These are phyloP conservation scores for Cecropterus lyciades DNA, from an alignment of 1,140 invertebrate species.

Conservation along the genomic window DNA sequence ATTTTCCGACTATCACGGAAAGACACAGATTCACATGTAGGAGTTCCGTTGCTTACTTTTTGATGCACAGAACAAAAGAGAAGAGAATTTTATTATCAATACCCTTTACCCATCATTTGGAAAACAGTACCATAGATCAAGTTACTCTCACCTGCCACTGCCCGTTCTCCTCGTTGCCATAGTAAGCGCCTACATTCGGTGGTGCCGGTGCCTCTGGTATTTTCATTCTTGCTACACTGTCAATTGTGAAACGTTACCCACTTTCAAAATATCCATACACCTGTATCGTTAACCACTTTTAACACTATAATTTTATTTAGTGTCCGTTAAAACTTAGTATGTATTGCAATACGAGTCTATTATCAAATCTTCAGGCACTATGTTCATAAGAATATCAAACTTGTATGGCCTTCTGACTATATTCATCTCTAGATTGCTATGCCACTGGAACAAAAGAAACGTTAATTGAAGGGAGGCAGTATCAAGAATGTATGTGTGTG, in stretches of 20 bases:
- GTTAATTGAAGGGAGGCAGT: neutral
- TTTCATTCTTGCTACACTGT: slow-evolving; percentile 67
- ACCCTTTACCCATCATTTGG: too few relatives aligned
- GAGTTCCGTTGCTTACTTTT: too few relatives aligned
- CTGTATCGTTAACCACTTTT: neutral
- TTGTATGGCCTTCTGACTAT: slow-evolving; percentile 39
- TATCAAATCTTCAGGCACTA: slow-evolving; percentile 49
- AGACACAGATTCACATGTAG: too few relatives aligned
- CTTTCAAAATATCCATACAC: slow-evolving; percentile 43
- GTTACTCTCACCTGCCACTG: slow-evolving; percentile 78
- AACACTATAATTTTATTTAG: neutral
- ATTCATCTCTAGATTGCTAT: slow-evolving; percentile 48
- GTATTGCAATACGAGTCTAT: neutral
- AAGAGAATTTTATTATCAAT: too few relatives aligned
- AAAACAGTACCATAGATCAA: too few relatives aligned
- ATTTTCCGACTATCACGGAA: too few relatives aligned
- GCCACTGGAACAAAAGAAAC: slow-evolving; percentile 35
- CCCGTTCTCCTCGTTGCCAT: slow-evolving; percentile 72
- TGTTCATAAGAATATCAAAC: slow-evolving; percentile 46
- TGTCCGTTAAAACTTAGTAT: neutral
- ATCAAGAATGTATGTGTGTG: too few relatives aligned
- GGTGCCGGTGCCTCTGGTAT: slow-evolving; percentile 72
- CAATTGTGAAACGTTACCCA: slow-evolving; percentile 35
- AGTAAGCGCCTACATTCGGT: slow-evolving; percentile 71
- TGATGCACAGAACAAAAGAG: too few relatives aligned